phyloP scores from a whole-genome alignment of 30 jellyfish, hydroid and myxozoan species.

The Pelagia noctiluca region DNA sequence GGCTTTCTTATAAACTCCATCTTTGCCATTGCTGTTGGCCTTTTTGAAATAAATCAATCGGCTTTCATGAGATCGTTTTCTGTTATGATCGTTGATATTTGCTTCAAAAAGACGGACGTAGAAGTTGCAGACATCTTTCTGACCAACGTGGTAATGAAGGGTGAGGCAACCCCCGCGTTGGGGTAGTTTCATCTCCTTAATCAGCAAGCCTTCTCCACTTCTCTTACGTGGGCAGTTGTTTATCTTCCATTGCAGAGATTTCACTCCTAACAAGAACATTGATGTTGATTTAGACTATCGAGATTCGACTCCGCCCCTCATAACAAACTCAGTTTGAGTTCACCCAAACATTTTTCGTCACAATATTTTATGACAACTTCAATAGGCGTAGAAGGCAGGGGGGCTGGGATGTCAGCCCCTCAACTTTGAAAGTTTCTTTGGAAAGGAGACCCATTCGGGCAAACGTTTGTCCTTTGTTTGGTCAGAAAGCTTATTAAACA shows the following conservation, averaged over 20 bases:
- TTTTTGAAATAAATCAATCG: constrained; percentile 30
- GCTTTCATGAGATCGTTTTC: neutral
- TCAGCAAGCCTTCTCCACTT: constrained; percentile 24
- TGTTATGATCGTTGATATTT: neutral
- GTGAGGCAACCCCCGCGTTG: constrained; percentile 59
- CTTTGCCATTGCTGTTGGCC: constrained; percentile 11
- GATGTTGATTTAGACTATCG: neutral
- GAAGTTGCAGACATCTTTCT: constrained; percentile 12
- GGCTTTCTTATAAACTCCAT: constrained; percentile 13
- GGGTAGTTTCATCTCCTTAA: constrained; percentile 19
- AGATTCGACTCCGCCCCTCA: neutral
- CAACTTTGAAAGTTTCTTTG: too few relatives aligned
- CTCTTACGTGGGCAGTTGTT: constrained; percentile 4
- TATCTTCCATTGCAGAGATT: constrained; percentile 48
- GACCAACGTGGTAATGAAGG: constrained; percentile 28
- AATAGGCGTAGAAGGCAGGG: too few relatives aligned
- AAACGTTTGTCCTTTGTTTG: too few relatives aligned
- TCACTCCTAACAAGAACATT: neutral
- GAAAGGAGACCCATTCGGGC: too few relatives aligned
- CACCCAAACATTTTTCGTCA: too few relatives aligned
- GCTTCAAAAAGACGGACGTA: constrained; percentile 24
- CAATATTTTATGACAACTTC: too few relatives aligned
- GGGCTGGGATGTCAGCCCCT: too few relatives aligned
- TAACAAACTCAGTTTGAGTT: neutral
- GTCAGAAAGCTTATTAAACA: too few relatives aligned